A percentile compares a stretch with the other conserved stretches of the same genome.
Evolutionary conservation across 2,113 vertebrate genomes (phyloP).

Genomic region (Chroicocephalus ridibundus): DNA sequence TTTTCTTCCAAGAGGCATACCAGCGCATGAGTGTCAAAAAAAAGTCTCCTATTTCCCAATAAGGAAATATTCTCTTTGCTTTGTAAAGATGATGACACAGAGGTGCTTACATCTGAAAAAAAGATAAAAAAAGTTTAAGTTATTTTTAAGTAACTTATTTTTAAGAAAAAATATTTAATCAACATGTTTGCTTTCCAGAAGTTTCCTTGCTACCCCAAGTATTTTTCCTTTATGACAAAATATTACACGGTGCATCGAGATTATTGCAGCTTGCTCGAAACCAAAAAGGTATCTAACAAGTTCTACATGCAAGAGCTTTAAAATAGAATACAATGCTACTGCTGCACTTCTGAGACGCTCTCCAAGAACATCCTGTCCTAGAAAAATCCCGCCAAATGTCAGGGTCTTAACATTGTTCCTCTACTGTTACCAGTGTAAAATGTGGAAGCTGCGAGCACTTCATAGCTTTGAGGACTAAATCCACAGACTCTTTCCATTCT

Average conservation of each 20-base stretch:
- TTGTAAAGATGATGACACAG: constrained; percentile 55
- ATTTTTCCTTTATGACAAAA: background rate
- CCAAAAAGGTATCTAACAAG: background rate
- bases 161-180: background rate
- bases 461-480: background rate
- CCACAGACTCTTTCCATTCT: background rate
- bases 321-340: rapidly evolving
- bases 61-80: constrained; percentile 66
- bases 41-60: constrained; percentile 74
- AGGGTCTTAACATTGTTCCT: background rate
- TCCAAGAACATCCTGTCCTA: background rate
- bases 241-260: background rate
- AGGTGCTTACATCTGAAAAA: constrained; percentile 75
- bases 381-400: background rate
- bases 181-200: background rate
- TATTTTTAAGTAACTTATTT: background rate
- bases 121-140: background rate
- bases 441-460: background rate
- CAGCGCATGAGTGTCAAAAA: constrained; percentile 92
- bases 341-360: background rate
- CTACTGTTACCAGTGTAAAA: rapidly evolving
- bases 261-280: background rate
- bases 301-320: background rate
- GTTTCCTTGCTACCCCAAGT: background rate
- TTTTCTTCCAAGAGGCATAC: constrained; percentile 89